Conservation (phyloP, 2,888 invertebrate genomes). For the Cephalotes varians region DNA sequence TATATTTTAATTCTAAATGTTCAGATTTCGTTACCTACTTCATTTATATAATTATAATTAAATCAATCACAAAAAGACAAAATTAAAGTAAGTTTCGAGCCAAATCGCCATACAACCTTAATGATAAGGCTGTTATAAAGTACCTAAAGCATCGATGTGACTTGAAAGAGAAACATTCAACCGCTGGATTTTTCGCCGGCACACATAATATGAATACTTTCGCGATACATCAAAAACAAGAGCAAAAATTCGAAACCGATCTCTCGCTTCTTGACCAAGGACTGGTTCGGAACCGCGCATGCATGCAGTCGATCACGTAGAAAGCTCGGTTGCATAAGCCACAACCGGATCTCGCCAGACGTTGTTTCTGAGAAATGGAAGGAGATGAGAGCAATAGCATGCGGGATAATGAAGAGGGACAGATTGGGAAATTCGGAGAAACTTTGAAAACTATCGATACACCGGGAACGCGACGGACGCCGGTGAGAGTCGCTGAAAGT, state of each 20-base stretch:
- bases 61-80: not conserved
- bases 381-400: slow-evolving; percentile 26
- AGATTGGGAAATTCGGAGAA: slow-evolving; percentile 65
- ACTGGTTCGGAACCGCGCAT: slow-evolving; percentile 58
- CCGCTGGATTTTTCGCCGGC: too few species aligned
- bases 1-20: not conserved
- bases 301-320: slow-evolving; percentile 63
- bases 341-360: slow-evolving; percentile 70
- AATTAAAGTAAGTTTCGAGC: not conserved
- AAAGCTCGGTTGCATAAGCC: slow-evolving; percentile 74
- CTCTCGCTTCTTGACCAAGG: slow-evolving; percentile 55
- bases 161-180: slow-evolving; percentile 35
- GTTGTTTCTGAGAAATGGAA: slow-evolving; percentile 59
- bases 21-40: not conserved
- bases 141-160: not conserved
- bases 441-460: slow-evolving; percentile 56
- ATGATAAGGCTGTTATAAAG: not conserved
- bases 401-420: not conserved
- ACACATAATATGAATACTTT: slow-evolving; percentile 55
- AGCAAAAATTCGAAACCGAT: slow-evolving; percentile 49
- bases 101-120: not conserved
- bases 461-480: not conserved
- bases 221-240: slow-evolving; percentile 55
- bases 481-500: slow-evolving; percentile 43
- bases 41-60: not conserved